Base-by-base conservation (phyloP, 2,888 invertebrate species). In the Tipula lateralis region DNA sequence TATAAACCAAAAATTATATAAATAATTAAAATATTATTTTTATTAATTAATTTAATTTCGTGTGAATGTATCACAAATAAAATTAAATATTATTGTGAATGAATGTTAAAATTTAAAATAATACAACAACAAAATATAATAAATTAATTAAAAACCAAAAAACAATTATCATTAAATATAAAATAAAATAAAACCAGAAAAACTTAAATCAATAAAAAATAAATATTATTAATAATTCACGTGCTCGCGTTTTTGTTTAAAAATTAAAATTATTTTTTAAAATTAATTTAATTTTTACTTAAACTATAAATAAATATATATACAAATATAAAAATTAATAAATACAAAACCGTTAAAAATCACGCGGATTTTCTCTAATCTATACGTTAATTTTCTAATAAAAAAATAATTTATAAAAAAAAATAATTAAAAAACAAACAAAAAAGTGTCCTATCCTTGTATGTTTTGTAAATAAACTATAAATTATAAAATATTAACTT, bases 361-460 rank as follows among this genome's bases (percentile, higher is more conserved):
- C 66, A 66, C 66, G 66, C 66, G 66, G 24, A 66, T 66, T 66
- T 66, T 66, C 66, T 66, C 66, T 66, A 19, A 44, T 66, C 66
- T 66, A 24, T 66, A 66, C 66, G 66, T 66, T 66, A 66, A 19
- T 24, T 66, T 66, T 24, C 66, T 66, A 66, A 24, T 66, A 9
- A 66, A 66, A 66, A 19, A 19, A 66, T 2, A 7, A 66, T 24
- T 24, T 9, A 16, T 50, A 16, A 24, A n/a, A 66, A 66, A 50
- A 50, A 50, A 50, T 7, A 50, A 50, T 19, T 50, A 19, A 50
- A 50, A 66, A 66, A 19, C 66, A 66, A 66, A 66, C 66, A 24
- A 66, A 66, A 66, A 66, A 66, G 66, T 66, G 66, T 66, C 66
- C 66, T 66, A 66, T 66, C 66, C 66, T 66, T 66, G 66, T 66